phyloP scores from a whole-genome alignment of 2,797 vertebrate genomes.

The Melanotaenia pygmaea region DNA sequence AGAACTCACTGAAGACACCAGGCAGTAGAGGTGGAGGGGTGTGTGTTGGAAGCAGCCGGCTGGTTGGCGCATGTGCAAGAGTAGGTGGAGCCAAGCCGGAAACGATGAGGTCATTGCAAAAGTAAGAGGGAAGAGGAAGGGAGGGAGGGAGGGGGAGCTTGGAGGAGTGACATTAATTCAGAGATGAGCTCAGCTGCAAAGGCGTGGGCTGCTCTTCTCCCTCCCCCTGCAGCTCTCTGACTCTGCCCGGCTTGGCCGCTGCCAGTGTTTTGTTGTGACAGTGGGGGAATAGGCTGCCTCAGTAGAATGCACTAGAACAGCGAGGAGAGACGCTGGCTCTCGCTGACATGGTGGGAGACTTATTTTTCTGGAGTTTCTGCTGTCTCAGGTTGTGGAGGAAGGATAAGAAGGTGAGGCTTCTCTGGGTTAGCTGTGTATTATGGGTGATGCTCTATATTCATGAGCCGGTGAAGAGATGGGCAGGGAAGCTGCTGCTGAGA shows the following conservation, averaged over 20 bases:
- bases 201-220: conserved; percentile 64
- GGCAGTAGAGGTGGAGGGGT: conserved; percentile 6
- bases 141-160: conserved; percentile 26
- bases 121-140: conserved; percentile 43
- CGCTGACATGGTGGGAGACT: conserved; percentile 83
- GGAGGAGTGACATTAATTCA: conserved; percentile 74
- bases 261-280: conserved; percentile 77
- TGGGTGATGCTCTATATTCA: conserved; percentile 19
- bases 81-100: conserved; percentile 72
- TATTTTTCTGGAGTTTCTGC: conserved; percentile 86
- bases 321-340: conserved; percentile 46
- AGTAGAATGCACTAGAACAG: conserved; percentile 72
- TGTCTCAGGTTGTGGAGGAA: conserved; percentile 84
- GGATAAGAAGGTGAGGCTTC: conserved; percentile 83
- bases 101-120: conserved; percentile 80
- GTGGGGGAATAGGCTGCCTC: conserved; percentile 45
- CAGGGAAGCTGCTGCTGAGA: conserved; percentile 27
- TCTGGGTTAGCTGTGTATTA: conserved; percentile 14
- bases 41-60: conserved; percentile 38
- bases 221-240: conserved; percentile 44
- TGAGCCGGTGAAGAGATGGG: conserved; percentile 35
- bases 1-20: conserved; percentile 43
- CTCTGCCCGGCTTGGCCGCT: conserved; percentile 48
- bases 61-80: conserved; percentile 52
- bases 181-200: conserved; percentile 84